These are phyloP conservation scores for Leptobrachium ailaonicum DNA, from an alignment of 2,113 vertebrate species.

Conservation along the genomic window DNA sequence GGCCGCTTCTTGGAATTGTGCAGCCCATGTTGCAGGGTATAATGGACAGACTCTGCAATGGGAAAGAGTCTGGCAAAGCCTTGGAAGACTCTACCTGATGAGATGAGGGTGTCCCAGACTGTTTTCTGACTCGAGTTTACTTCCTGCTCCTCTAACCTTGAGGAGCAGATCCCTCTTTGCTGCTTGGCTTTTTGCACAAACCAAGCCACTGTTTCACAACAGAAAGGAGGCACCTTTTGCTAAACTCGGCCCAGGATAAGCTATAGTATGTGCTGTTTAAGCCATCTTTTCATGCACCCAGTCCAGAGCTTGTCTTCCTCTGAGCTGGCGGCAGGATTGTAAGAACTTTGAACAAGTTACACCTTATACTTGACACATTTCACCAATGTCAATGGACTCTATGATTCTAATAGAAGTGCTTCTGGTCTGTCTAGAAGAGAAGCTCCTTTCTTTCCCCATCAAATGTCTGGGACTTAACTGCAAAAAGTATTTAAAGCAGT, in stretches of 20 bases:
- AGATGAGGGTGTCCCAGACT: neutral
- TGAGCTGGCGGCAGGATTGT: too few species aligned
- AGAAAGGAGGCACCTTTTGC: neutral
- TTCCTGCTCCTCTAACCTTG: neutral
- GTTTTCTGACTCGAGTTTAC: neutral
- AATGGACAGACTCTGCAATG: constrained; percentile 84
- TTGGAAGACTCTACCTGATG: constrained; percentile 89
- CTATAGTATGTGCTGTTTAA: neutral
- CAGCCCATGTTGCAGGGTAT: constrained; percentile 91
- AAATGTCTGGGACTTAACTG: too few species aligned
- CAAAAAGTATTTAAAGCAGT: too few species aligned
- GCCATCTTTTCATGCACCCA: neutral
- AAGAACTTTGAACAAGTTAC: too few species aligned
- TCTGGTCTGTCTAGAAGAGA: too few species aligned
- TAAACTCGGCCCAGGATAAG: constrained; percentile 1
- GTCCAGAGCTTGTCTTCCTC: too few species aligned
- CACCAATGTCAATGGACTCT: too few species aligned
- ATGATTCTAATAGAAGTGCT: too few species aligned
- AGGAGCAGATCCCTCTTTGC: constrained; percentile 3
- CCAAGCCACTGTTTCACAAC: neutral
- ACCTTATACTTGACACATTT: too few species aligned
- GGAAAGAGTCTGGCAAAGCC: constrained; percentile 69
- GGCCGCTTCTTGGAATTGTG: constrained; percentile 92
- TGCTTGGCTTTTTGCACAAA: neutral
- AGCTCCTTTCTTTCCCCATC: too few species aligned